Percentiles rank a stretch among this genome's conserved stretches.
Evolutionary conservation across 2,888 invertebrate species (phyloP).

Genomic region (Agrilus cyanescens): DNA sequence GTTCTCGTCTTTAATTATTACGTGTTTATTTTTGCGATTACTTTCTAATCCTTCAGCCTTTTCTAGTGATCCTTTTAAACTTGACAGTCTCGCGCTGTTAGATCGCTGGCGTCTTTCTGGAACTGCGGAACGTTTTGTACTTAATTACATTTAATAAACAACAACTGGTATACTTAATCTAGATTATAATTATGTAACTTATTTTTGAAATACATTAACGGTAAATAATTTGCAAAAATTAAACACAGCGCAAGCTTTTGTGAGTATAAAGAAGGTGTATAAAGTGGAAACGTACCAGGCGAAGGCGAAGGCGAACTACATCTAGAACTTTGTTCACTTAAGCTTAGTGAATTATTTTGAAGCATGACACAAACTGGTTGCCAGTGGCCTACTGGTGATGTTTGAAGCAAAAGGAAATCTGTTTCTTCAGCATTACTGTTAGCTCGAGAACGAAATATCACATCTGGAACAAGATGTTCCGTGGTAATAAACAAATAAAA

Average conservation of each 20-base stretch:
- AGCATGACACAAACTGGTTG: constrained; percentile 35
- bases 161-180: no score
- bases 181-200: no score
- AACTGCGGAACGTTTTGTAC: no score
- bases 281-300: constrained; percentile 24
- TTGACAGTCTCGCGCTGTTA: constrained; percentile 21
- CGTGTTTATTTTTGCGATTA: constrained; percentile 24
- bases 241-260: no score
- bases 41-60: constrained; percentile 12
- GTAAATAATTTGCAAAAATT: no score
- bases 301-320: constrained; percentile 30
- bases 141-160: no score
- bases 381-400: constrained; percentile 41
- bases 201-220: no score
- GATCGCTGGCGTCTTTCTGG: constrained; percentile 21
- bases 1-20: constrained; percentile 26
- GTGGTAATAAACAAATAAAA: no score
- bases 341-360: constrained; percentile 32
- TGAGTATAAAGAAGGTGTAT: no score
- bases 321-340: constrained; percentile 36
- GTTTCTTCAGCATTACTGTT: constrained; percentile 36
- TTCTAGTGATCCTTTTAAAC: constrained; percentile 13
- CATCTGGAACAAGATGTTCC: no score
- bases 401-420: constrained; percentile 42
- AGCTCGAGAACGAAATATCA: constrained; percentile 27